Conservation (phyloP, 2,797 vertebrate species). For the Lutjanus argentimaculatus region DNA sequence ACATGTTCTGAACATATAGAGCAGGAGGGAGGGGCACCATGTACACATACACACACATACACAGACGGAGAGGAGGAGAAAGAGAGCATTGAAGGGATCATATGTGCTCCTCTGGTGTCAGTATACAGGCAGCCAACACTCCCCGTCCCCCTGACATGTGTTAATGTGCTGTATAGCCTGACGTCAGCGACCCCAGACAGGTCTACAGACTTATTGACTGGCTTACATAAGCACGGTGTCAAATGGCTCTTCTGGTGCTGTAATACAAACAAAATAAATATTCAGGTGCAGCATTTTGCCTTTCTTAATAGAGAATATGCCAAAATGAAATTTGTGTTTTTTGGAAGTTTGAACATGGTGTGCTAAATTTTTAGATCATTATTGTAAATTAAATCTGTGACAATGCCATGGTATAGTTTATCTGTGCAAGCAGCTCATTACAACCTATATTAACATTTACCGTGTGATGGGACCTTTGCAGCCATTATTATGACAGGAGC, state of each 20-base stretch:
- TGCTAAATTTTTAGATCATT: not conserved
- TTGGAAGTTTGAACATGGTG: too few relatives aligned
- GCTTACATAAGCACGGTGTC: not conserved
- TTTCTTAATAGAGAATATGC: not conserved
- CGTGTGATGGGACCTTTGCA: too few relatives aligned
- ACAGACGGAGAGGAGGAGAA: not conserved
- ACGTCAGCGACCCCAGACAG: not conserved
- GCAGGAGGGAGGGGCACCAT: not conserved
- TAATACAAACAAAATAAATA: not conserved
- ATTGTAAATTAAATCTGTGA: not conserved
- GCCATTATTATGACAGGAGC: too few relatives aligned
- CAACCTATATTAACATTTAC: too few relatives aligned
- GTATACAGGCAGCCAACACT: not conserved
- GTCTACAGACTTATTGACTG: not conserved
- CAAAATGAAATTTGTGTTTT: not conserved
- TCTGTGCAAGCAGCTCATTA: too few relatives aligned
- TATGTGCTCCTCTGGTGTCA: not conserved
- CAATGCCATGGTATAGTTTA: not conserved
- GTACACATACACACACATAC: not conserved
- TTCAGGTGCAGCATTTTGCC: not conserved
- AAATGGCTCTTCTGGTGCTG: not conserved
- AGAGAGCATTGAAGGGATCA: not conserved
- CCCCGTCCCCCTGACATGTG: not conserved
- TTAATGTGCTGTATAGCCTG: not conserved
- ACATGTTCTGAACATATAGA: conserved; percentile 43